Evolutionary conservation across 2,113 vertebrate species (phyloP), one percentile per base, ranked within the genome.

Genomic region (Istiophorus platypterus): DNA sequence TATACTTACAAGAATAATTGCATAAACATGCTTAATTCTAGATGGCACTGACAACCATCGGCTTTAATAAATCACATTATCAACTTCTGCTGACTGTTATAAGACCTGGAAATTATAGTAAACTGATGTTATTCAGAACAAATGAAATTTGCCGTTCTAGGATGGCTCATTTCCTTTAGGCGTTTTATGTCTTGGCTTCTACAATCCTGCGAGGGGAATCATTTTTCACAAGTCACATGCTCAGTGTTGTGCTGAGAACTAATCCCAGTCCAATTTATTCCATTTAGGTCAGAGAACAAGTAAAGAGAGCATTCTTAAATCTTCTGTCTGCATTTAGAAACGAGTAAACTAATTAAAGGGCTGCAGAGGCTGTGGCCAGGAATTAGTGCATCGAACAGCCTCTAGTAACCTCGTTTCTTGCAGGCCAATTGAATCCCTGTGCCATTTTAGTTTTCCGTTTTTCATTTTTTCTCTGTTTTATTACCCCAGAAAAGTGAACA

Each of bases 271-370:
- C 86, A 93, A 92, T 95, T 92, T 87, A 85, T 89, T 88, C 88
- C 86, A 93, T 92, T 93, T 90, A 88, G 92, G 92, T 91, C 91
- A 90, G 78, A 79, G 87, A 85, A 90, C 72, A 87, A 79, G 86
- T 75, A 83, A 89, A 88, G 80, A 79, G 85, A 77, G 64, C 80
- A 41, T 79, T 76, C 77, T 88, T 88, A 92, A 90, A 92, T 92
- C 86, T 86, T 90, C 76, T 34, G 78, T 80, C 88, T 76, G 73
- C 76, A 86, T 92, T 93, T 91, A 88, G 89, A 92, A 87, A 89
- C n/a, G 76, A 84, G 91, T 93, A 88, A 93, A 92, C 89, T 92
- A 93, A 92, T 93, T 91, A 92, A 87, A 91, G 63, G 75, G 52
- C 67, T 90, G 74, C 85, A 76, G 73, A 76, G 82, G 82, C 85